phyloP scores from a whole-genome alignment of 2,888 invertebrate genomes.

The Mythimna impura region DNA sequence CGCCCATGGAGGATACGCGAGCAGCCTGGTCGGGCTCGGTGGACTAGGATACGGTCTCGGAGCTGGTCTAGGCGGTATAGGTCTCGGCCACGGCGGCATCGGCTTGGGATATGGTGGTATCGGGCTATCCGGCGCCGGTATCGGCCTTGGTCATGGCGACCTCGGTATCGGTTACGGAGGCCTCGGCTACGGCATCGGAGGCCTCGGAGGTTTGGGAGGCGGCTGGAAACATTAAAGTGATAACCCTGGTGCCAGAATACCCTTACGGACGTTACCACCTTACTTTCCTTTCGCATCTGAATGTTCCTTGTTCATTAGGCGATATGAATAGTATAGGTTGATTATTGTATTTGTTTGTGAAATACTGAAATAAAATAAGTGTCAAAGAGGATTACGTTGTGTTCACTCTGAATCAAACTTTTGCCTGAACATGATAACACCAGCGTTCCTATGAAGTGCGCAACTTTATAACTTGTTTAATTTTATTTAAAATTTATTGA shows the following conservation, averaged over 20 bases:
- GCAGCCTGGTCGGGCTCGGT: slow-evolving; percentile 60
- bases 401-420: too few species aligned
- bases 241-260: slow-evolving; percentile 42
- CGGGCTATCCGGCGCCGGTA: slow-evolving; percentile 22
- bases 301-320: slow-evolving; percentile 57
- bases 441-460: too few species aligned
- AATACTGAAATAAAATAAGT: slow-evolving; percentile 58
- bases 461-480: too few species aligned
- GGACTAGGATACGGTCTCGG: slow-evolving; percentile 43
- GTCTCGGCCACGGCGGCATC: slow-evolving; percentile 32
- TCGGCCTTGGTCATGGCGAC: slow-evolving; percentile 25
- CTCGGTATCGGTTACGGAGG: slow-evolving; percentile 39
- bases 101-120: slow-evolving; percentile 28
- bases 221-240: slow-evolving; percentile 68
- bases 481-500: too few species aligned
- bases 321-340: slow-evolving; percentile 63
- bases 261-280: slow-evolving; percentile 57
- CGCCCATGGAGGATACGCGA: slow-evolving; percentile 51
- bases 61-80: slow-evolving; percentile 57
- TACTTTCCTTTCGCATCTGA: slow-evolving; percentile 63
- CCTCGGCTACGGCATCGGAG: slow-evolving; percentile 50
- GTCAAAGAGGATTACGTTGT: slow-evolving; percentile 24
- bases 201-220: slow-evolving; percentile 47
- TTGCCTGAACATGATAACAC: too few species aligned
- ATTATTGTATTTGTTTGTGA: slow-evolving; percentile 61